A percentile compares a stretch with the other conserved stretches of the same genome.
These are phyloP conservation scores for Dicerorhinus sumatrensis DNA, from an alignment of 2,113 vertebrate species.

Conservation along the genomic window DNA sequence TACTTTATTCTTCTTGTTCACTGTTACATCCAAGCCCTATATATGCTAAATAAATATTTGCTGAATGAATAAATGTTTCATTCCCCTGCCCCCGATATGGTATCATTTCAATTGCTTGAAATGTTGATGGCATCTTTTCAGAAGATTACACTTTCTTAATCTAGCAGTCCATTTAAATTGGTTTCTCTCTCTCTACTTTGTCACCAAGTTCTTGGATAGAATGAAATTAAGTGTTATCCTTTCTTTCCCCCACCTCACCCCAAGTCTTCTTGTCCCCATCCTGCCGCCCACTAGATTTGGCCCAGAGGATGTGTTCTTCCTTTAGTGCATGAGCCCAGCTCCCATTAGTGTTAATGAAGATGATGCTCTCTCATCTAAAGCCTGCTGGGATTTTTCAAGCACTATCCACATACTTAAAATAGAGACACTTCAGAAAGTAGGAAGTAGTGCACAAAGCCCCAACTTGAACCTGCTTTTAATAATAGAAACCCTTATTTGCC, in stretches of 20 bases:
- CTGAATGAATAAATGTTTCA: conserved; percentile 74
- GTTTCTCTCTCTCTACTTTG: conserved; percentile 73
- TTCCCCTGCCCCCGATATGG: conserved; percentile 40
- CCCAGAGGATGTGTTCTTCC: conserved; percentile 27
- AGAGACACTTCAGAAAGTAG: conserved; percentile 65
- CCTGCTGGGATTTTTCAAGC: conserved; percentile 65
- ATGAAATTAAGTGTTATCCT: conserved; percentile 69
- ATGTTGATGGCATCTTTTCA: conserved; percentile 74
- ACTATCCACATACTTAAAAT: conserved; percentile 63
- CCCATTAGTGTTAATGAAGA: conserved; percentile 48
- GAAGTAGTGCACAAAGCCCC: conserved; percentile 49
- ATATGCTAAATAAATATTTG: neutral
- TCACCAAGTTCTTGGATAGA: conserved; percentile 71
- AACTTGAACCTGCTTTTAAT: conserved; percentile 75
- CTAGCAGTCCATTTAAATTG: conserved; percentile 77
- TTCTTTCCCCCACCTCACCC: neutral
- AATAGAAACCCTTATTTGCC: conserved; percentile 76
- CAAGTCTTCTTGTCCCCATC: neutral
- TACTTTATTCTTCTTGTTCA: neutral
- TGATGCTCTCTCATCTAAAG: conserved; percentile 23
- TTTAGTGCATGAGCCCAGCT: neutral
- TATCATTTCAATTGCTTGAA: conserved; percentile 79
- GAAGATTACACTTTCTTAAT: conserved; percentile 80
- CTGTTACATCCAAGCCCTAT: neutral
- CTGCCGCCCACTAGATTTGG: neutral